phyloP scores from a whole-genome alignment of 1,140 invertebrate genomes.

The Odontomachus brunneus region DNA sequence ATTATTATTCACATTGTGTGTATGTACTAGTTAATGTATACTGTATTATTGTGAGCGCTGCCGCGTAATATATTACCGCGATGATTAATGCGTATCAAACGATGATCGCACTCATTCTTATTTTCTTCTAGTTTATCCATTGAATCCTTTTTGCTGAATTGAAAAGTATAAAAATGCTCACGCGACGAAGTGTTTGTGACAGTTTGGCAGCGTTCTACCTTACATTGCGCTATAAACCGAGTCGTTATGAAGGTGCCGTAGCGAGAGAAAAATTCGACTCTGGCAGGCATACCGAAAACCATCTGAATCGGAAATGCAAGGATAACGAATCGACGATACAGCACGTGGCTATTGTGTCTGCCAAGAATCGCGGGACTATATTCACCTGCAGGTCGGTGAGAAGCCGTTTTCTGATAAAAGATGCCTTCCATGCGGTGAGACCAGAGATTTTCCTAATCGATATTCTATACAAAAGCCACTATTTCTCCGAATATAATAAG shows the following conservation, averaged over 20 bases:
- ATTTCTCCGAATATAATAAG: slow-evolving; percentile 22
- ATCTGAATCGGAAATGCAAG: slow-evolving; percentile 47
- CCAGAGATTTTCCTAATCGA: slow-evolving; percentile 53
- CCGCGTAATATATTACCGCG: not conserved
- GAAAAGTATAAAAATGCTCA: slow-evolving; percentile 1
- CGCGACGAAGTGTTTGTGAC: slow-evolving; percentile 4
- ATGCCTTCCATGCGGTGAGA: slow-evolving; percentile 54
- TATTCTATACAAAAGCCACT: slow-evolving; percentile 44
- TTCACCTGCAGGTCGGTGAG: slow-evolving; percentile 38
- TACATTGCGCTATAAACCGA: not conserved
- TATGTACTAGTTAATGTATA: not conserved
- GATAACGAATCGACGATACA: slow-evolving; percentile 64
- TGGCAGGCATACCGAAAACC: slow-evolving; percentile 49
- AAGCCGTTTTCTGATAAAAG: slow-evolving; percentile 59
- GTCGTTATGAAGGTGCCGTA: slow-evolving; percentile 7
- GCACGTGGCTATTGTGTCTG: slow-evolving; percentile 39
- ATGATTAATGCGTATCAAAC: not conserved
- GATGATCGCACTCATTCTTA: not conserved
- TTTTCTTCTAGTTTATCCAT: not conserved
- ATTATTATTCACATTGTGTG: not conserved
- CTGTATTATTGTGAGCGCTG: not conserved
- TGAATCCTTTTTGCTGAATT: not conserved
- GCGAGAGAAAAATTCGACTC: slow-evolving; percentile 6
- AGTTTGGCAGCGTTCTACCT: slow-evolving; percentile 23
- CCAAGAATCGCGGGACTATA: slow-evolving; percentile 41